Evolutionary conservation across 64 coral and sea anemone species (phyloP).

Genomic region (Orbicella faveolata): DNA sequence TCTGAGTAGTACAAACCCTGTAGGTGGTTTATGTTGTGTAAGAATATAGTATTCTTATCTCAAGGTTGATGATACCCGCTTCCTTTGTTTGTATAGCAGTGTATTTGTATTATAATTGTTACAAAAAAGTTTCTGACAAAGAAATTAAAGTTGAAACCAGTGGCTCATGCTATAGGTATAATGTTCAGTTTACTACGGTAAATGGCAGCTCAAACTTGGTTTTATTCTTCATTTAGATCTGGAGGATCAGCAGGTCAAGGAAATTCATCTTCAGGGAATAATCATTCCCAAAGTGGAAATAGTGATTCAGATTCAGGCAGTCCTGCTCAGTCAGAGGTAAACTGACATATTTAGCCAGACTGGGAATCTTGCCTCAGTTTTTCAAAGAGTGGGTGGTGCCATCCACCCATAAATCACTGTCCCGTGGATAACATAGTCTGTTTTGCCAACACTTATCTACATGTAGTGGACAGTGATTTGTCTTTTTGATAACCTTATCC

Average conservation of each 20-base stretch:
- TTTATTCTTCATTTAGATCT: background rate
- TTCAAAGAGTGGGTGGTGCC: background rate
- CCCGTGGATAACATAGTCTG: background rate
- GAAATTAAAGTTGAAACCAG: too few species aligned
- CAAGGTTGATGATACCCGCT: too few species aligned
- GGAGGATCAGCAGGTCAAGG: background rate
- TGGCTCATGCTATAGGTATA: too few species aligned
- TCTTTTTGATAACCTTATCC: background rate
- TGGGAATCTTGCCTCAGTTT: background rate
- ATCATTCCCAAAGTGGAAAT: background rate
- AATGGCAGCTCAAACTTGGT: background rate
- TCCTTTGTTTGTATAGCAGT: too few species aligned
- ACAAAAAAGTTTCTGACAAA: too few species aligned
- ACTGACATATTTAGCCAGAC: background rate
- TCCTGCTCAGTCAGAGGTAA: slow-evolving; percentile 61
- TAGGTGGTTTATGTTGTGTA: too few species aligned
- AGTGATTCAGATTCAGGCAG: slow-evolving; percentile 55
- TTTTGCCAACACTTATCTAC: background rate
- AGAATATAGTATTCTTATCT: too few species aligned
- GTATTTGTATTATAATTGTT: too few species aligned
- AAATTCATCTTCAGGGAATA: slow-evolving; percentile 13
- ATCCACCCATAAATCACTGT: too few species aligned
- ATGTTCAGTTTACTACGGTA: background rate
- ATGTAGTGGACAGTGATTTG: background rate
- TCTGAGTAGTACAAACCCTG: too few species aligned